Percentiles rank a stretch among this genome's conserved stretches.
Evolutionary conservation across 2,797 vertebrate genomes (phyloP).

Genomic region (Megaceryle alcyon): DNA sequence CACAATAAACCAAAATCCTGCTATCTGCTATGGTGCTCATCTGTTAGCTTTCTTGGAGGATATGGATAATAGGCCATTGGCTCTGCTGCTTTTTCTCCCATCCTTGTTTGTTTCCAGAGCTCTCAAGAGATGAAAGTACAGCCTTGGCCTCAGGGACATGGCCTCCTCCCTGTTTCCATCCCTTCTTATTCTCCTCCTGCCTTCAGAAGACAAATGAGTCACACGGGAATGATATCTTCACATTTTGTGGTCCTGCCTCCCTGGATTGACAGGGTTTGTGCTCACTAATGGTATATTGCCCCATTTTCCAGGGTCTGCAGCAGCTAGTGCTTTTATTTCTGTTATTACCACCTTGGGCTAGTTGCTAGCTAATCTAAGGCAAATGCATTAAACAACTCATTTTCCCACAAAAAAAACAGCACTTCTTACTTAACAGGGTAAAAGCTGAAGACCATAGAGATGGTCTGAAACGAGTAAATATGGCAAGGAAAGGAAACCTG

Average conservation of each 20-base stretch:
- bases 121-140: neutral
- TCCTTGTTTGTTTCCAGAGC: neutral
- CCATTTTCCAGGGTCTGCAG: neutral
- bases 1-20: neutral
- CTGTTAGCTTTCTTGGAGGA: neutral
- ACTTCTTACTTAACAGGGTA: neutral
- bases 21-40: neutral
- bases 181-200: neutral
- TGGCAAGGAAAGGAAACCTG: neutral
- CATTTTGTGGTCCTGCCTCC: neutral
- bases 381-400: neutral
- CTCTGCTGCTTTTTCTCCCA: neutral
- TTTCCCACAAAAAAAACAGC: neutral
- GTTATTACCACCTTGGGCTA: neutral
- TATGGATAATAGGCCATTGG: neutral
- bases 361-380: neutral
- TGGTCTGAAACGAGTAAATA: neutral
- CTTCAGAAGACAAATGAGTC: neutral
- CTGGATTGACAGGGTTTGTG: neutral
- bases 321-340: neutral
- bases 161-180: neutral
- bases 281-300: neutral
- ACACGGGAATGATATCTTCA: neutral
- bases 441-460: neutral
- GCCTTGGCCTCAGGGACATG: too few species aligned